Conservation (phyloP, 2,113 vertebrate genomes). For the Gobio gobio region DNA sequence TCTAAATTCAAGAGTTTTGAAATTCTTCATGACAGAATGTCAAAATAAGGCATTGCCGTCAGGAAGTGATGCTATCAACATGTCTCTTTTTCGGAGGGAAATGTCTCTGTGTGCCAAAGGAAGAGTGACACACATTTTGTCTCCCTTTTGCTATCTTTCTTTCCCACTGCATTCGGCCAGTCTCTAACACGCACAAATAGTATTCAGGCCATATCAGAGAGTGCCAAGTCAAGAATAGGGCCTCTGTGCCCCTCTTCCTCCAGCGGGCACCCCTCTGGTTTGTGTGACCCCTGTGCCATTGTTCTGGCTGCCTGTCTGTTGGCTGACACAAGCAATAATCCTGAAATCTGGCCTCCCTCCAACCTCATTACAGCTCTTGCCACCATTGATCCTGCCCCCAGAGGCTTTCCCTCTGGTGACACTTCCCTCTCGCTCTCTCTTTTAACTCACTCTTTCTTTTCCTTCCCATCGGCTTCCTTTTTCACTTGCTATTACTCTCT, state of each 20-base stretch:
- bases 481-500: constrained; percentile 26
- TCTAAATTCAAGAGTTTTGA: background rate
- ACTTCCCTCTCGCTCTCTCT: constrained; percentile 40
- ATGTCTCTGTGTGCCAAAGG: constrained; percentile 27
- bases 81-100: background rate
- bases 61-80: constrained; percentile 6
- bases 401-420: constrained; percentile 69
- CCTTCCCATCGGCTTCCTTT: background rate
- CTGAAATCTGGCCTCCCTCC: constrained; percentile 70
- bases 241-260: constrained; percentile 56
- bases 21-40: background rate
- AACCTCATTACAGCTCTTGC: constrained; percentile 73
- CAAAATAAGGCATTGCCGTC: constrained; percentile 5
- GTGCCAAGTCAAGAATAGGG: constrained; percentile 32
- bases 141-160: background rate
- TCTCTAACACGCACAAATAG: constrained; percentile 3
- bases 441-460: background rate
- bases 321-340: constrained; percentile 75
- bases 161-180: constrained; percentile 11
- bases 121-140: constrained; percentile 31
- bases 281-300: constrained; percentile 66
- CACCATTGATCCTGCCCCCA: constrained; percentile 71
- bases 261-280: constrained; percentile 66
- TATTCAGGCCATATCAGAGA: constrained; percentile 32
- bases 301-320: constrained; percentile 70